Percentiles rank a stretch among this genome's conserved stretches.
Conservation (phyloP, 2,888 invertebrate species). For the Marasmarcha lunaedactyla region DNA sequence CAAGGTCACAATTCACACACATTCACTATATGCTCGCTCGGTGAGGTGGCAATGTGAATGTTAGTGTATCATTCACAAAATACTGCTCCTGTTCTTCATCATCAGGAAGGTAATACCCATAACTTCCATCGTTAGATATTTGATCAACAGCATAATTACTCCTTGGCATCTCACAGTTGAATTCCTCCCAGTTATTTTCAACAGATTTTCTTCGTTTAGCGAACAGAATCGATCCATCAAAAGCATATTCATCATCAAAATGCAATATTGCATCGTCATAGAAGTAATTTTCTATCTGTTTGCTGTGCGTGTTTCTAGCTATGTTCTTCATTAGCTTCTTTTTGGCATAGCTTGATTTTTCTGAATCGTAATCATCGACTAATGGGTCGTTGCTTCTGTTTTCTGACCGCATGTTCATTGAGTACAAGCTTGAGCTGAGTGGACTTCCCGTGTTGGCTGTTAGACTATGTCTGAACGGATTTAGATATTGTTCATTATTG, state of each 20-base stretch:
- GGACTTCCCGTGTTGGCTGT: slow-evolving; percentile 40
- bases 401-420: slow-evolving; percentile 45
- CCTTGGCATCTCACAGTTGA: slow-evolving; percentile 37
- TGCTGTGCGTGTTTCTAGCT: slow-evolving; percentile 44
- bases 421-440: slow-evolving; percentile 48
- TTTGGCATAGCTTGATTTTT: slow-evolving; percentile 56
- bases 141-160: slow-evolving; percentile 29
- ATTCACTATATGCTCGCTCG: slow-evolving; percentile 55
- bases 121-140: slow-evolving; percentile 55
- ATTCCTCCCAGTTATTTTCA: slow-evolving; percentile 46
- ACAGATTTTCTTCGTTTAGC: slow-evolving; percentile 62
- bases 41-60: slow-evolving; percentile 55
- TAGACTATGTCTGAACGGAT: slow-evolving; percentile 37
- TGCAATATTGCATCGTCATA: slow-evolving; percentile 60
- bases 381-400: slow-evolving; percentile 56
- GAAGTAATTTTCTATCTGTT: slow-evolving; percentile 49
- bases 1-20: neutral
- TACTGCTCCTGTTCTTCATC: slow-evolving; percentile 47
- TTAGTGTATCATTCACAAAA: slow-evolving; percentile 57
- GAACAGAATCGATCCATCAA: slow-evolving; percentile 58
- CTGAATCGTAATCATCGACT: slow-evolving; percentile 60
- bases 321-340: slow-evolving; percentile 60
- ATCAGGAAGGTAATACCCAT: slow-evolving; percentile 56
- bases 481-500: slow-evolving; percentile 38
- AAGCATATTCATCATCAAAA: slow-evolving; percentile 60